A percentile compares a stretch with the other conserved stretches of the same genome.
phyloP scores from a whole-genome alignment of 2,113 vertebrate species.

The Columba livia region DNA sequence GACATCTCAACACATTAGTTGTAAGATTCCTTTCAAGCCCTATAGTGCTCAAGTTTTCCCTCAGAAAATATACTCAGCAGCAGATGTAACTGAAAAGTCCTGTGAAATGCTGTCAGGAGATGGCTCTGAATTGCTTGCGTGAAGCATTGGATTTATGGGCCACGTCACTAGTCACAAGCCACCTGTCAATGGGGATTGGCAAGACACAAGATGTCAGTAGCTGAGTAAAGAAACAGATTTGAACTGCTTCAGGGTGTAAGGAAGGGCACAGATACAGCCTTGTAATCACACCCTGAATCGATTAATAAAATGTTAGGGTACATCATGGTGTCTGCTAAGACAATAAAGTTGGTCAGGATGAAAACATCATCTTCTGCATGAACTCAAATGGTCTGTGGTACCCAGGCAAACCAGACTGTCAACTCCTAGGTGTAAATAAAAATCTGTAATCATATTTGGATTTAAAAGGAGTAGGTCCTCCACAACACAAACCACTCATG shows the following conservation, averaged over 20 bases:
- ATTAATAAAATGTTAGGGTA: neutral
- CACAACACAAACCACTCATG: neutral
- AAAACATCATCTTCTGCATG: neutral
- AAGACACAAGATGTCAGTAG: neutral
- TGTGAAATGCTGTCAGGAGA: neutral
- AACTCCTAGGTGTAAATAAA: neutral
- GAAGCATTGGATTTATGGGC: neutral
- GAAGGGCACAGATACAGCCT: neutral
- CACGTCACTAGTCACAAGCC: neutral
- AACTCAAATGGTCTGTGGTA: neutral
- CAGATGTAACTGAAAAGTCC: fast-evolving
- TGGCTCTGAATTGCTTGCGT: neutral
- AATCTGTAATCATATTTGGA: neutral
- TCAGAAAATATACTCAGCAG: neutral
- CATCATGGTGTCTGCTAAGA: neutral
- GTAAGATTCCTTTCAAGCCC: neutral
- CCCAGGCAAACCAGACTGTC: neutral
- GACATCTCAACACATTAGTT: neutral
- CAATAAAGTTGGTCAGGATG: neutral
- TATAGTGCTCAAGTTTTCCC: neutral
- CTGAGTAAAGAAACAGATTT: neutral
- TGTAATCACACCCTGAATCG: neutral
- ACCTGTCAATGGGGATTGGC: neutral
- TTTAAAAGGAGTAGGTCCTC: neutral
- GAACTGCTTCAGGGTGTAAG: neutral